Conservation (phyloP, 2,113 vertebrate species). For the Ovis canadensis region DNA sequence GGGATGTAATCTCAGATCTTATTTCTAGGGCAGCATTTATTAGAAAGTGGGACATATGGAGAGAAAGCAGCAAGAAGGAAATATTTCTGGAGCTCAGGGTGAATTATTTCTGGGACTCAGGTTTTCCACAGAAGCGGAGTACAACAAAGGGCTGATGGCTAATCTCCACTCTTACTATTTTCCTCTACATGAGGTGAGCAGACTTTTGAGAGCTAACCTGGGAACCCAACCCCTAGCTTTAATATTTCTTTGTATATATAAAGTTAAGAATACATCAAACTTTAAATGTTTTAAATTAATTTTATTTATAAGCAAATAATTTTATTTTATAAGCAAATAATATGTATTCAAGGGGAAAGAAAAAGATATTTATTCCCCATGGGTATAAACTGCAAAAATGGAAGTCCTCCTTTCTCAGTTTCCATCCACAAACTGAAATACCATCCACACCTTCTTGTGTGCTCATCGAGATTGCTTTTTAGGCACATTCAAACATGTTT, state of each 20-base stretch:
- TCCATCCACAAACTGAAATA: background rate
- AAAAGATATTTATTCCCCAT: background rate
- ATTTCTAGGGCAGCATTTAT: background rate
- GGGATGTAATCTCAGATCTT: background rate
- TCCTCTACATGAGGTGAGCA: background rate
- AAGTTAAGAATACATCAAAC: background rate
- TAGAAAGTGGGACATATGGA: background rate
- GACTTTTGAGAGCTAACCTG: background rate
- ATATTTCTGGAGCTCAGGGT: background rate
- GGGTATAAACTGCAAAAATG: background rate
- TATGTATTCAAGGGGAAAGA: background rate
- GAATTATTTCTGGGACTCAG: background rate
- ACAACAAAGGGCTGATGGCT: background rate
- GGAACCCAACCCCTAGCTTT: background rate
- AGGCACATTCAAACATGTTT: background rate
- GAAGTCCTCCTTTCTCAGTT: background rate
- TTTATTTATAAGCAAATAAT: background rate
- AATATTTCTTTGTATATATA: background rate
- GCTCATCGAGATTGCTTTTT: background rate
- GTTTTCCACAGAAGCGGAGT: background rate
- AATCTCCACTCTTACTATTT: background rate
- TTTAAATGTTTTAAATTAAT: background rate
- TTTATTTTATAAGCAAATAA: background rate
- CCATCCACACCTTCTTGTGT: background rate
- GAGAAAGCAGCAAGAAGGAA: background rate